Evolutionary conservation across 1,140 invertebrate genomes (phyloP).

Genomic region (Paraescarpia echinospica): DNA sequence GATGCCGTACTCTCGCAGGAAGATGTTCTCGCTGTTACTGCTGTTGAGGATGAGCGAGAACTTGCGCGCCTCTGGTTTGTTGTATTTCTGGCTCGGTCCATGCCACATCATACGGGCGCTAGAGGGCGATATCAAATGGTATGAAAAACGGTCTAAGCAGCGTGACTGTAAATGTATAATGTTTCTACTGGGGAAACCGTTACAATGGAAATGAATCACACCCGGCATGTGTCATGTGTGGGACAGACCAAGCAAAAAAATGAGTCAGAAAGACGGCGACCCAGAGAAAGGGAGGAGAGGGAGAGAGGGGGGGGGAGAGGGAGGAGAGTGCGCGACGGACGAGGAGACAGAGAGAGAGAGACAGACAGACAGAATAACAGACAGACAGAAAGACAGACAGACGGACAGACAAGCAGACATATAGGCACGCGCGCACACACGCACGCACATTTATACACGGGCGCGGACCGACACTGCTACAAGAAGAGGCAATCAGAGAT

Average conservation of each 20-base stretch:
- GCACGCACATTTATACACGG: background rate
- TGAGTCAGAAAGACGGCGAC: too few species aligned
- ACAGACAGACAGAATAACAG: too few species aligned
- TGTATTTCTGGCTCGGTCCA: constrained; percentile 46
- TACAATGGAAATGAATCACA: background rate
- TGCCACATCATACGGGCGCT: constrained; percentile 55
- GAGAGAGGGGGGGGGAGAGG: too few species aligned
- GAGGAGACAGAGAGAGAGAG: too few species aligned
- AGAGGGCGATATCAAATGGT: constrained; percentile 26
- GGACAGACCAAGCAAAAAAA: too few species aligned
- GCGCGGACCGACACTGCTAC: too few species aligned
- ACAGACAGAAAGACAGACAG: too few species aligned
- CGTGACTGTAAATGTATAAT: background rate
- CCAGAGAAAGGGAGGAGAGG: too few species aligned
- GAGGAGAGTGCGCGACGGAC: too few species aligned
- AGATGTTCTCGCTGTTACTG: constrained; percentile 45
- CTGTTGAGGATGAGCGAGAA: constrained; percentile 53
- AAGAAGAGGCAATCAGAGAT: too few species aligned
- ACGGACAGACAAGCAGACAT: too few species aligned
- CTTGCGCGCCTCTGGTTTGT: constrained; percentile 47
- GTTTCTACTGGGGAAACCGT: background rate
- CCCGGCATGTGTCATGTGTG: too few species aligned
- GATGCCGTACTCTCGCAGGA: constrained; percentile 50
- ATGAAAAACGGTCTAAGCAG: background rate
- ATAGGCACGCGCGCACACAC: background rate